Evolutionary conservation across 2,113 vertebrate genomes (phyloP).

Genomic region (Ictalurus furcatus): DNA sequence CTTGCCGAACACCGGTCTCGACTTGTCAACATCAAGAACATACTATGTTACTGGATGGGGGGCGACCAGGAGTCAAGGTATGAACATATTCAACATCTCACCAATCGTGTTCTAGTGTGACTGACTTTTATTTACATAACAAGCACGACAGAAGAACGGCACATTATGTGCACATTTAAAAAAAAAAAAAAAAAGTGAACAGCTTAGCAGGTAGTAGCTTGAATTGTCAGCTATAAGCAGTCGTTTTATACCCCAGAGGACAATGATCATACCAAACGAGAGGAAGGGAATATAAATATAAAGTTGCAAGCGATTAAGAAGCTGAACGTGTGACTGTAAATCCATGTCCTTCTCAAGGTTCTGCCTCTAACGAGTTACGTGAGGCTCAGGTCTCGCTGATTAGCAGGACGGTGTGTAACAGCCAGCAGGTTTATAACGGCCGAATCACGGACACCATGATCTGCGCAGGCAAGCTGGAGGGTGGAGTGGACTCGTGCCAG

Average conservation of each 20-base stretch:
- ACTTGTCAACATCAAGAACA: slow-evolving; percentile 38
- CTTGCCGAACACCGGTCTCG: slow-evolving; percentile 64
- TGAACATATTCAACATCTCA: not conserved
- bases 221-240: too few species aligned
- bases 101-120: not conserved
- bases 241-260: too few species aligned
- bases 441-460: slow-evolving; percentile 81
- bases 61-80: slow-evolving; percentile 30
- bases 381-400: slow-evolving; percentile 77
- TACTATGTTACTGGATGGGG: slow-evolving; percentile 74
- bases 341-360: slow-evolving; percentile 64
- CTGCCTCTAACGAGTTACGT: slow-evolving; percentile 70
- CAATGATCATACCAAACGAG: not conserved
- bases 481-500: slow-evolving; percentile 86
- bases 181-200: not conserved
- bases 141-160: too few species aligned
- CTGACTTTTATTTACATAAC: not conserved
- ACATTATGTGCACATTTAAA: too few species aligned
- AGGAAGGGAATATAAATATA: not conserved
- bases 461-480: slow-evolving; percentile 82
- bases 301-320: not conserved
- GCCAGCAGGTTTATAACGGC: slow-evolving; percentile 62
- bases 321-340: not conserved
- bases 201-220: not conserved
- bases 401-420: slow-evolving; percentile 72